Percentiles rank a stretch among this genome's conserved stretches.
Evolutionary conservation across 2,113 vertebrate genomes (phyloP).

Genomic region (Macrotus californicus): DNA sequence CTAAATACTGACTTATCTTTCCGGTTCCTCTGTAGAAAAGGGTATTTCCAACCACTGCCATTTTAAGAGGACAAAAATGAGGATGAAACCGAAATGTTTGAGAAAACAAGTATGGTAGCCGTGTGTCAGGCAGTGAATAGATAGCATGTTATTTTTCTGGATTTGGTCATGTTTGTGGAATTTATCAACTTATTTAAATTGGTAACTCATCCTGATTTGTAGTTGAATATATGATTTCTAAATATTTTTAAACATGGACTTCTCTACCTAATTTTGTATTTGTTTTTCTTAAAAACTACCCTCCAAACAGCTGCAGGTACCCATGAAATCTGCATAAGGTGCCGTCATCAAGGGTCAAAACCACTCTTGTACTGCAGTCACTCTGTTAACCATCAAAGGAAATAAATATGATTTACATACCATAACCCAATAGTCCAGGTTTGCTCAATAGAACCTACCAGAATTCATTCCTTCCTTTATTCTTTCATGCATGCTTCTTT

Average conservation of each 20-base stretch:
- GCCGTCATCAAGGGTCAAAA: background rate
- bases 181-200: conserved; percentile 1
- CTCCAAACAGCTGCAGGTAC: background rate
- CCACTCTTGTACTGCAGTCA: background rate
- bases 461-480: conserved; percentile 3
- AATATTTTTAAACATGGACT: background rate
- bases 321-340: background rate
- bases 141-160: background rate
- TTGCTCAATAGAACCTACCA: background rate
- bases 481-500: background rate
- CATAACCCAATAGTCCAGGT: background rate
- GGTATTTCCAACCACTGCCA: background rate
- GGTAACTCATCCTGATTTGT: background rate
- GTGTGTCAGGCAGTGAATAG: background rate
- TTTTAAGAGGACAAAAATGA: background rate
- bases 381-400: background rate
- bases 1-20: background rate
- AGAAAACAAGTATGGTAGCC: background rate
- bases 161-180: background rate
- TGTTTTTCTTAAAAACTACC: background rate
- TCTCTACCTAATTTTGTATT: background rate
- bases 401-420: background rate
- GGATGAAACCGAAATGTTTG: background rate
- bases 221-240: conserved; percentile 1
- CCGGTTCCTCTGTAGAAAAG: conserved; percentile 6